phyloP scores from a whole-genome alignment of 2,113 vertebrate genomes.

The Crypturellus undulatus region DNA sequence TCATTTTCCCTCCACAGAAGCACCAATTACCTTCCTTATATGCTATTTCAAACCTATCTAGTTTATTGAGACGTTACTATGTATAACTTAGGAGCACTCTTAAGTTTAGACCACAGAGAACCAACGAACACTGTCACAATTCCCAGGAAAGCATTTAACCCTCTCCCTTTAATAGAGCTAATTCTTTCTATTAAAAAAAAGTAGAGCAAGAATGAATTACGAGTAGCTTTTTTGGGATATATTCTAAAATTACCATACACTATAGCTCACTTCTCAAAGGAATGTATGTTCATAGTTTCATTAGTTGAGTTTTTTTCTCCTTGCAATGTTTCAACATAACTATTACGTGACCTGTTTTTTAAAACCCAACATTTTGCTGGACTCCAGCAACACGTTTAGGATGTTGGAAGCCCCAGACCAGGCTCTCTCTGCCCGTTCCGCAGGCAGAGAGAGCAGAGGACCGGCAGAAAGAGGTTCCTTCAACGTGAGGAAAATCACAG shows the following conservation, averaged over 20 bases:
- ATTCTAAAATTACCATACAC: not conserved
- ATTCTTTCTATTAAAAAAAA: not conserved
- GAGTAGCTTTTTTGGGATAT: not conserved
- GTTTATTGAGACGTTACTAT: not conserved
- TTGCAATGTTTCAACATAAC: not conserved
- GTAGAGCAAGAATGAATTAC: not conserved
- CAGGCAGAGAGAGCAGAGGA: rapidly evolving
- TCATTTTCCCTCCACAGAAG: not conserved
- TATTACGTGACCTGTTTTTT: not conserved
- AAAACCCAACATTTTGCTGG: not conserved
- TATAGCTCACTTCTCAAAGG: not conserved
- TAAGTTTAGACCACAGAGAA: not conserved
- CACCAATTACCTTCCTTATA: not conserved
- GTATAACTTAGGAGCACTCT: not conserved
- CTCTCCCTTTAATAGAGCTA: not conserved
- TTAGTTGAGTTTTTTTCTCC: not conserved
- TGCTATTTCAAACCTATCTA: not conserved
- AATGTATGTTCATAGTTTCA: not conserved
- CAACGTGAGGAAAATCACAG: not conserved
- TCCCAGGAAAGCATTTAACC: not conserved
- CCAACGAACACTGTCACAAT: not conserved
- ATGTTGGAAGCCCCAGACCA: not conserved
- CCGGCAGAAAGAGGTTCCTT: not conserved
- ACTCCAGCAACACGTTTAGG: not conserved
- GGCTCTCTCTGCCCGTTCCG: not conserved